Evolutionary conservation across 2,113 vertebrate species (phyloP), one percentile per base, ranked within the genome.

Genomic region (Lepidothrix coronata): DNA sequence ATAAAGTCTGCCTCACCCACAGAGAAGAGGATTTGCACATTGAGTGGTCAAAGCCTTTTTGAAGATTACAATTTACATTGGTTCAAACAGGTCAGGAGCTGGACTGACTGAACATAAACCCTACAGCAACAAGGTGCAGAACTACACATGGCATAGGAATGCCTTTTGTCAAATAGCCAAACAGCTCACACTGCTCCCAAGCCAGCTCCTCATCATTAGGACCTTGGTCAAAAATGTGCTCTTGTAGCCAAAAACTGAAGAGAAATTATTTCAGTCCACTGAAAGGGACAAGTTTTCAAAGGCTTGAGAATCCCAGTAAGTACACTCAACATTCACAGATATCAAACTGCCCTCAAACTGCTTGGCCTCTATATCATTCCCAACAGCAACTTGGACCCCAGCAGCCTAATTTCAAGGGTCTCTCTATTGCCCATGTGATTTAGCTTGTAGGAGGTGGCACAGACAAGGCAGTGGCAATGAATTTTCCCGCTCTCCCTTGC

Each of bases 181-280:
- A 49, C 4, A 66, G 61, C 39, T 72, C 68, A 48, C 20, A 31
- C 0, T 0, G 0, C 46, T 85, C 46, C 43, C 35, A 85, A 39
- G 41, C 4, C 44, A 72, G 82, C 43, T 93, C n/a, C 57, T 4
- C 0, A 15, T 59, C 49, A 41, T 57, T 31, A 68, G 31, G 51
- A 81, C 25, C 25, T 73, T 37, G 18, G 37, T 73, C 33, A 72
- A 76, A 90, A 72, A 59, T 48, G 48, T 48, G 18, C 54, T 85
- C 31, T 63, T 49, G 35, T 61, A 57, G 67, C 17, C 43, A 90
- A 82, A 92, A 86, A 14, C 12, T 20, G 21, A 76, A 89, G 25
- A 83, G 23, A 83, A 85, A 79, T 57, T 8, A 27, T 88, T 83
- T 75, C 33, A 83, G 24, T 52, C 52, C 31, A 1, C 19, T 59